Evolutionary conservation across 1,140 invertebrate species (phyloP), one percentile per base, ranked within the genome.

Genomic region (Nautilus pompilius): DNA sequence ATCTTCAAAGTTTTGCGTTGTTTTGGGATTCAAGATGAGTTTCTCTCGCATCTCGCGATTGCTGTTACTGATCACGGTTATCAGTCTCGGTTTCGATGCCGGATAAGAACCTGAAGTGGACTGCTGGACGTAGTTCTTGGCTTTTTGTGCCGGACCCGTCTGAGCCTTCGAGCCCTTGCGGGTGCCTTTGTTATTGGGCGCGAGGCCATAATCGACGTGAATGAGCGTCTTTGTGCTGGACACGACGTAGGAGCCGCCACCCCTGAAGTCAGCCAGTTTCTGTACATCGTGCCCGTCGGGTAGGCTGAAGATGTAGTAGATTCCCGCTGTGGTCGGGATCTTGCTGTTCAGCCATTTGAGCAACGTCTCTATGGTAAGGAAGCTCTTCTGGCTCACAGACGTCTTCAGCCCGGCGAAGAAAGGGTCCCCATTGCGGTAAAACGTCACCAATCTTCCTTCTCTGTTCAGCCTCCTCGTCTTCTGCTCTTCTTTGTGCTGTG

Each of bases 351-450:
- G 67, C 51, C 75, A 90, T 71, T 93, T 92, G 67, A 93, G 85
- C 4, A 98, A 85, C 5, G 89, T 89, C 72, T 96, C 93, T 83
- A 96, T 82, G 10, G 89, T 91, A n/a, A 88, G 88, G 68, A 96
- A 90, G 22, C 60, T 63, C 46, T 92, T 86, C 90, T 3, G 92
- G 90, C 69, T 92, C 75, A 96, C 94, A 45, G 93, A 88, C 74
- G 93, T 90, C 78, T 93, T 92, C 22, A 94, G 87, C 0, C 93
- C 93, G 45, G 91, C 92, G 80, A 91, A 93, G 78, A 94, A 93
- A 0, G 90, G 90, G 80, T 96, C 93, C 4, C 94, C 94, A 87
- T 96, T 98, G 75, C 91, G 89, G 82, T 91, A 97, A 81, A 97
- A 96, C 0, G 90, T 90, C 36, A 96, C 91, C 26, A 93, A 64